These are phyloP conservation scores for Scelioninae gen. 2 DNA, from an alignment of 2,888 invertebrate species.

Conservation along the genomic window DNA sequence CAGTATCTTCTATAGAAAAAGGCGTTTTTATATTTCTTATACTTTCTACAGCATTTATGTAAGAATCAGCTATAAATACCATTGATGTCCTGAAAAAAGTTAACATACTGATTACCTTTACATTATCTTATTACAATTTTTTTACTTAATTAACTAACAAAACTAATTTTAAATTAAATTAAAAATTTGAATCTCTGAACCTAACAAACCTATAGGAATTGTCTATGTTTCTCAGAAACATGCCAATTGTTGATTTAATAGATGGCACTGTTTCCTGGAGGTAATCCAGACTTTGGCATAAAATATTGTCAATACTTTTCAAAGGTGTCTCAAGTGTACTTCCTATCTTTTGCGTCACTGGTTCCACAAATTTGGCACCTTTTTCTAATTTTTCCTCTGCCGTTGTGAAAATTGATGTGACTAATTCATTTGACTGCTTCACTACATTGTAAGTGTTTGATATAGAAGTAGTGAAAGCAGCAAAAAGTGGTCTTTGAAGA, in stretches of 20 bases:
- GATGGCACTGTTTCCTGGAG: slow-evolving; percentile 75
- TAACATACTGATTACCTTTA: background rate
- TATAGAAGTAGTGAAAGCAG: slow-evolving; percentile 61
- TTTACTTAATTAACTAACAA: too few species aligned
- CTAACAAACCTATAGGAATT: slow-evolving; percentile 65
- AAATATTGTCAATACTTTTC: slow-evolving; percentile 65
- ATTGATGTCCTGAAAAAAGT: slow-evolving; percentile 30
- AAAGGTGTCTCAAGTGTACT: slow-evolving; percentile 73
- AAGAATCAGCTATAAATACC: slow-evolving; percentile 13
- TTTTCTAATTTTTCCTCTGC: slow-evolving; percentile 63
- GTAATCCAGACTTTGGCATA: slow-evolving; percentile 74
- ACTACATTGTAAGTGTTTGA: slow-evolving; percentile 62
- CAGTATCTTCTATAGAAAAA: slow-evolving; percentile 33
- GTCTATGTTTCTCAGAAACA: slow-evolving; percentile 68
- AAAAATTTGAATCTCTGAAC: too few species aligned
- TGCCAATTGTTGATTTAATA: slow-evolving; percentile 73
- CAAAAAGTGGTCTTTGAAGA: slow-evolving; percentile 62
- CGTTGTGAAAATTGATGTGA: slow-evolving; percentile 62
- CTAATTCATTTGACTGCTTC: slow-evolving; percentile 62
- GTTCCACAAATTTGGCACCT: slow-evolving; percentile 61
- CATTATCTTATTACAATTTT: too few species aligned
- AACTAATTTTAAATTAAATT: too few species aligned
- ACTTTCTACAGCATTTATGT: slow-evolving; percentile 36
- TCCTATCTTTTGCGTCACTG: slow-evolving; percentile 65
- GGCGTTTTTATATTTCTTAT: slow-evolving; percentile 27